These are phyloP conservation scores for Drosophila orosa DNA, from an alignment of 1,140 invertebrate genomes.

Conservation along the genomic window DNA sequence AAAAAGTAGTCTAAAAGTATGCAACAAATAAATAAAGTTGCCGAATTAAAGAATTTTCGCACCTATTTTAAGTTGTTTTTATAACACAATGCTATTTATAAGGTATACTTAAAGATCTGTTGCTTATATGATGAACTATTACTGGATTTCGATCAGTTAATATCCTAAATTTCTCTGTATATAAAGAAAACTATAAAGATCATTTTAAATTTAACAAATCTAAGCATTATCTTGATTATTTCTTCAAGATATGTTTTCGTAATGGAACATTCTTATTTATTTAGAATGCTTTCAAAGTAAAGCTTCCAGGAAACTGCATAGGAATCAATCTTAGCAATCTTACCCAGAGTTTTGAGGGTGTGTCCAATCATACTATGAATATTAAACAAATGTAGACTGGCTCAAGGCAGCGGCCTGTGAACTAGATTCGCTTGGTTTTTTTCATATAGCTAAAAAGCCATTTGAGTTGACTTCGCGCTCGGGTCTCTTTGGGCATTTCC, in stretches of 20 bases:
- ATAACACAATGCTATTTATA: too few relatives aligned
- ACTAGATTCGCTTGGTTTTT: slow-evolving; percentile 33
- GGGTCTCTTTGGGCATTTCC: slow-evolving; percentile 38
- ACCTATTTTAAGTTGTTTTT: too few relatives aligned
- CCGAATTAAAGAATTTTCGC: rapidly evolving
- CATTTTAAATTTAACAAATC: background rate
- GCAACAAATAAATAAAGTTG: background rate
- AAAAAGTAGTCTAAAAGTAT: background rate
- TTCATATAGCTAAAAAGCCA: slow-evolving; percentile 42
- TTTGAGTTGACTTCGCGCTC: slow-evolving; percentile 35
- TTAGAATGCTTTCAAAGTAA: background rate
- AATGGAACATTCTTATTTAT: background rate
- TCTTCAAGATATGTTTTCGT: background rate
- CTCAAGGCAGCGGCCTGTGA: slow-evolving; percentile 49
- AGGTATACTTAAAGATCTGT: too few relatives aligned
- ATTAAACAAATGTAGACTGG: slow-evolving; percentile 12
- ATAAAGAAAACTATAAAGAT: background rate
- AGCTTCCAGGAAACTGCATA: background rate
- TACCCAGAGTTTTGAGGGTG: background rate
- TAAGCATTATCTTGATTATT: background rate
- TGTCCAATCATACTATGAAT: slow-evolving; percentile 5
- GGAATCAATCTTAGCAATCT: background rate
- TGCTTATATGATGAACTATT: too few relatives aligned
- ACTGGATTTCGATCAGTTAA: background rate
- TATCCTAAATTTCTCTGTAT: background rate